Conservation (phyloP, 2,113 vertebrate species). For the Pyrgilauda ruficollis region DNA sequence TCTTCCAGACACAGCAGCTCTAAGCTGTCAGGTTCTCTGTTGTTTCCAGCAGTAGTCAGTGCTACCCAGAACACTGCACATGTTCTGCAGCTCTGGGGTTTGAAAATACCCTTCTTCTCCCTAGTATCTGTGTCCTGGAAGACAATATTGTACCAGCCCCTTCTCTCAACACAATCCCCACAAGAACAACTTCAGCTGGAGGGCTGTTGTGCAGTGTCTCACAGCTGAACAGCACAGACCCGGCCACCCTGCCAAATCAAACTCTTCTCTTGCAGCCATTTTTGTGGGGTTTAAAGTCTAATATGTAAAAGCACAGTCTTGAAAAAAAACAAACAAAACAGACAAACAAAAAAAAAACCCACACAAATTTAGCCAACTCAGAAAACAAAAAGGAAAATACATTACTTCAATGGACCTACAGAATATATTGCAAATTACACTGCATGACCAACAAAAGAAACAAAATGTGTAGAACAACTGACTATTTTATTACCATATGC, state of each 20-base stretch:
- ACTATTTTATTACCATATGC: background rate
- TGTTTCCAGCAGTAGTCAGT: background rate
- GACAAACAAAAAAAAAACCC: accelerated
- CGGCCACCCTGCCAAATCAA: background rate
- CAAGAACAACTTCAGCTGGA: background rate
- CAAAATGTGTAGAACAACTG: background rate
- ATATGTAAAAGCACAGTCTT: background rate
- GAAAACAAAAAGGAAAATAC: background rate
- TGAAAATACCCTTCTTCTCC: background rate
- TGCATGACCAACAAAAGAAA: background rate
- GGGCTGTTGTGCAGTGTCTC: background rate
- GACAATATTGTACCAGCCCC: background rate
- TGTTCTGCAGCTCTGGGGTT: background rate
- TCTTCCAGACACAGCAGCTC: background rate
- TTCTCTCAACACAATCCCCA: background rate
- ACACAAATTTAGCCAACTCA: background rate
- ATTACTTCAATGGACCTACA: background rate
- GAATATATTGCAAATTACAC: background rate
- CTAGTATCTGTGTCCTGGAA: background rate
- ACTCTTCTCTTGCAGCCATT: background rate
- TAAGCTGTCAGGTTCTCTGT: background rate
- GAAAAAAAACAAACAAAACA: background rate
- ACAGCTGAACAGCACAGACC: background rate
- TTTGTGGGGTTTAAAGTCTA: background rate
- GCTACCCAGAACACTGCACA: background rate